Evolutionary conservation across 2,113 vertebrate genomes (phyloP).

Genomic region (Pitta sordida): DNA sequence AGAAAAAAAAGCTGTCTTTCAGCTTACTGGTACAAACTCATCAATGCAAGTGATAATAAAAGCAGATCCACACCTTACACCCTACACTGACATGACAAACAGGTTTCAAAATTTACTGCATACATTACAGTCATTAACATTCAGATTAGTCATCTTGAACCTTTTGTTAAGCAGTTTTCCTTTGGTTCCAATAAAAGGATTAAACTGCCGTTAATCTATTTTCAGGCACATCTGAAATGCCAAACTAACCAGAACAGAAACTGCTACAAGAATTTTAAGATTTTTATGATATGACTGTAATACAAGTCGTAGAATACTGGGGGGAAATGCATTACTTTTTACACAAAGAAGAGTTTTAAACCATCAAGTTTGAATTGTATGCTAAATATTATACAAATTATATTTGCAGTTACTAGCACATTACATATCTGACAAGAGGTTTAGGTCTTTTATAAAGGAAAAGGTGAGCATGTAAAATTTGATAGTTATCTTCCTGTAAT

Average conservation of each 20-base stretch:
- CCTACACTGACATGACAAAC: background rate
- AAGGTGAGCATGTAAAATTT: background rate
- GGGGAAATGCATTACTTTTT: background rate
- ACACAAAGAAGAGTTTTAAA: background rate
- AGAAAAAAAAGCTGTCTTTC: background rate
- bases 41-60: background rate
- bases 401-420: background rate
- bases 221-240: background rate
- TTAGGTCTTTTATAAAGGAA: background rate
- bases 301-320: background rate
- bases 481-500: background rate
- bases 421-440: background rate
- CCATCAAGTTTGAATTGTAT: background rate
- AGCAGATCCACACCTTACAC: background rate
- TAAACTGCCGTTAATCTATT: background rate
- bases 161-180: background rate
- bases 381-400: background rate
- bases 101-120: background rate
- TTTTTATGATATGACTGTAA: background rate
- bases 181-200: background rate
- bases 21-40: background rate
- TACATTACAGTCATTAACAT: background rate
- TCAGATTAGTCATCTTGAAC: constrained; percentile 14
- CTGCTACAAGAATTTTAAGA: background rate
- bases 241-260: constrained; percentile 6